Percentiles rank a stretch among this genome's conserved stretches.
Evolutionary conservation across 2,888 invertebrate species (phyloP).

Genomic region (Leptinotarsa tumamoca): DNA sequence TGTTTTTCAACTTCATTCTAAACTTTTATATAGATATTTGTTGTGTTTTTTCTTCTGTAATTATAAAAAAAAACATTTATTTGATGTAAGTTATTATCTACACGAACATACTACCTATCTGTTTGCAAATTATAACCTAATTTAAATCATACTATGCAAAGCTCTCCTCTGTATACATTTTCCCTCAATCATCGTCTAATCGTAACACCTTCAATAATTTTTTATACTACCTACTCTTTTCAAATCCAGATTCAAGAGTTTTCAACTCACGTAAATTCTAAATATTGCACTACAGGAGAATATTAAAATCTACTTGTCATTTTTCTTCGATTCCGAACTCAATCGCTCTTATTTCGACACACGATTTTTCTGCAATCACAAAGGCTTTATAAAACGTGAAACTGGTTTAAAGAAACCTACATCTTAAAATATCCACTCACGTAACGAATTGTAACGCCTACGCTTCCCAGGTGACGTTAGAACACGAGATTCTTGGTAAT

Average conservation of each 20-base stretch:
- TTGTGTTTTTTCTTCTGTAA: no score
- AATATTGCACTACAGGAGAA: not conserved
- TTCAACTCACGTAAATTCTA: not conserved
- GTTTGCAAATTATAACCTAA: no score
- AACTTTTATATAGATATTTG: no score
- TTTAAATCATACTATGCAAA: no score
- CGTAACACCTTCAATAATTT: not conserved
- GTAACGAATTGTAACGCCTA: not conserved
- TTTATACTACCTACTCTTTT: not conserved
- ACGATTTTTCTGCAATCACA: not conserved
- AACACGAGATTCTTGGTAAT: constrained; percentile 7
- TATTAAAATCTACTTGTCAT: constrained; percentile 1
- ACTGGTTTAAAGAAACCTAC: not conserved
- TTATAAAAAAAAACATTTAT: no score
- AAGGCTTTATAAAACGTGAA: constrained; percentile 1
- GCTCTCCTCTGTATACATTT: no score
- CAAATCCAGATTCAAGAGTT: not conserved
- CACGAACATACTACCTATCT: no score
- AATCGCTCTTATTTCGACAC: not conserved
- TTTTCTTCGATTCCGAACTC: not conserved
- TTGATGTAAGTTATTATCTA: no score
- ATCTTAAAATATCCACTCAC: not conserved
- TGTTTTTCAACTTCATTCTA: no score
- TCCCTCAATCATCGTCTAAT: not conserved
- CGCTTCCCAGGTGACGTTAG: constrained; percentile 1